phyloP scores from a whole-genome alignment of 2,888 invertebrate species.

The Frankliniella fusca region DNA sequence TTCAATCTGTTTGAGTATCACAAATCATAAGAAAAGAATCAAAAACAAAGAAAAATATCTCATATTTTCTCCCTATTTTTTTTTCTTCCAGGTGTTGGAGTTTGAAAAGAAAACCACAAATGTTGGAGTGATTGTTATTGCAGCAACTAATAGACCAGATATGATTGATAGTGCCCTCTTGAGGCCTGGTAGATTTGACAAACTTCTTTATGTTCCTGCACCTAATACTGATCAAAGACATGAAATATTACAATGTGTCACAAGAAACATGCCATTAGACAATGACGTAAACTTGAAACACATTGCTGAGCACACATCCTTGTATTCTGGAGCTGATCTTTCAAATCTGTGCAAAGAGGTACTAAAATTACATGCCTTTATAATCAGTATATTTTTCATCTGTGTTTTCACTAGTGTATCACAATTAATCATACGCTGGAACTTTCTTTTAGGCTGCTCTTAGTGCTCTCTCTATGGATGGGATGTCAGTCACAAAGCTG shows the following conservation, averaged over 20 bases:
- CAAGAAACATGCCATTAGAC: conserved; percentile 49
- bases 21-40: not conserved
- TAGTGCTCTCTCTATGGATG: conserved; percentile 53
- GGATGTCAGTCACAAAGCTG: conserved; percentile 45
- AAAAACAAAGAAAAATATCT: too few relatives aligned
- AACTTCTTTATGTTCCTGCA: conserved; percentile 57
- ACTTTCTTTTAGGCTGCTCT: conserved; percentile 53
- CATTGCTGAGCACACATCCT: conserved; percentile 45
- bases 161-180: conserved; percentile 59
- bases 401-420: not conserved
- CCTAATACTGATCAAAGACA: conserved; percentile 53
- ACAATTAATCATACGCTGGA: conserved; percentile 3
- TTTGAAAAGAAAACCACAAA: conserved; percentile 29
- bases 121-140: conserved; percentile 55
- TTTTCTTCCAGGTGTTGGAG: conserved; percentile 30
- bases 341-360: conserved; percentile 53
- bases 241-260: conserved; percentile 50
- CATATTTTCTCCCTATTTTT: not conserved
- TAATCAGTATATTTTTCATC: not conserved
- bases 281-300: conserved; percentile 47
- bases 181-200: conserved; percentile 61
- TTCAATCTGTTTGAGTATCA: not conserved
- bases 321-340: conserved; percentile 58
- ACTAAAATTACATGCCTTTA: conserved; percentile 21
- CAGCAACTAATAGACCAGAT: conserved; percentile 62